These are phyloP conservation scores for Sarcophaga peregrina DNA, from an alignment of 1,140 invertebrate species.

Conservation along the genomic window DNA sequence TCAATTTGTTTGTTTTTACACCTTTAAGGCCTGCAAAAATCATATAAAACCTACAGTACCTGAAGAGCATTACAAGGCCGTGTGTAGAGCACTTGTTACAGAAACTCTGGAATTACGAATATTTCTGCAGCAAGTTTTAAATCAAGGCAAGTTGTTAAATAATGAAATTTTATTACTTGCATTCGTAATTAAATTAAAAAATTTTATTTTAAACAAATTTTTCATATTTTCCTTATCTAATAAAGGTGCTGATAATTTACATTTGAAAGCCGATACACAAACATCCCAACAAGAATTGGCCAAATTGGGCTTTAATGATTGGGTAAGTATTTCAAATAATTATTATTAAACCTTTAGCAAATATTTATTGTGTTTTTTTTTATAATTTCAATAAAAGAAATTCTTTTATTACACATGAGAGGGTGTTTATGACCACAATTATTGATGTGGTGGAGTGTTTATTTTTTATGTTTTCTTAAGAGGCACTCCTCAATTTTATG, in stretches of 20 bases:
- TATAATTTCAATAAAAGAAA: neutral
- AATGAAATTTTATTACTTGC: neutral
- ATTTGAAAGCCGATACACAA: constrained; percentile 70
- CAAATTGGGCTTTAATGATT: constrained; percentile 85
- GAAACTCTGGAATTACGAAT: constrained; percentile 90
- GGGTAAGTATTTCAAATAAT: constrained; percentile 73
- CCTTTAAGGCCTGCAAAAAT: constrained; percentile 59
- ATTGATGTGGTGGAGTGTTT: neutral
- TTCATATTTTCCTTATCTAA: neutral
- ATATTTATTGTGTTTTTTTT: neutral
- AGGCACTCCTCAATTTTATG: too few relatives aligned
- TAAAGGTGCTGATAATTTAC: constrained; percentile 70
- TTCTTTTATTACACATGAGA: neutral
- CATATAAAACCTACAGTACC: constrained; percentile 66
- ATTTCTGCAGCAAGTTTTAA: constrained; percentile 86
- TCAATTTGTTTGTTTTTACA: neutral
- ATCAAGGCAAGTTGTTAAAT: constrained; percentile 63
- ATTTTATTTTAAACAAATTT: neutral
- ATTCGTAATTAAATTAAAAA: constrained; percentile 10
- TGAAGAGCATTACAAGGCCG: constrained; percentile 88
- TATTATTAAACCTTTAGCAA: neutral
- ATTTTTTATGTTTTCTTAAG: too few relatives aligned
- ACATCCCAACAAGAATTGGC: constrained; percentile 76
- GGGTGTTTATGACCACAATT: constrained; percentile 9
- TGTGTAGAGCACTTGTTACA: constrained; percentile 88